Evolutionary conservation across 1,140 invertebrate genomes (phyloP).

Genomic region (Hyles vespertilio): DNA sequence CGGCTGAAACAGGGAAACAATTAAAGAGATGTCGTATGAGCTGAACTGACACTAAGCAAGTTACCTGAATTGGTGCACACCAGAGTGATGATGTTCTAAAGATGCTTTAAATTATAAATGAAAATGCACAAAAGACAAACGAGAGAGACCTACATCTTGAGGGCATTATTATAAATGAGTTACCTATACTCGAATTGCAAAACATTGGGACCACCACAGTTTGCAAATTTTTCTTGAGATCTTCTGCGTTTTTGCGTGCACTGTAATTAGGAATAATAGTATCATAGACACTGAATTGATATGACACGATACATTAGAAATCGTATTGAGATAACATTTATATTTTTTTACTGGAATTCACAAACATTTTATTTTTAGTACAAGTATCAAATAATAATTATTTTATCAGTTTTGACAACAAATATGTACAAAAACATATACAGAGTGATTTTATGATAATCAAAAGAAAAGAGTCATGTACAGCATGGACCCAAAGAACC

Average conservation of each 20-base stretch:
- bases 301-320: constrained; percentile 28
- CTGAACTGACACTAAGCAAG: constrained; percentile 53
- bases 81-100: constrained; percentile 59
- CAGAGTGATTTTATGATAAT: no score
- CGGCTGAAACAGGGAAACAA: constrained; percentile 77
- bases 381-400: no score
- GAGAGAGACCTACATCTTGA: constrained; percentile 66
- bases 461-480: no score
- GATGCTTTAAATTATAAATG: constrained; percentile 56
- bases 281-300: constrained; percentile 69
- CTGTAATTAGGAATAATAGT: constrained; percentile 80
- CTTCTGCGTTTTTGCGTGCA: constrained; percentile 94
- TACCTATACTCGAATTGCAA: constrained; percentile 89
- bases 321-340: no score
- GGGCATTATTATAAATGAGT: constrained; percentile 75
- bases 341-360: neutral
- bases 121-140: constrained; percentile 55
- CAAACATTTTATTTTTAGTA: no score
- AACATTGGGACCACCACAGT: constrained; percentile 97
- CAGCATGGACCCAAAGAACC: no score
- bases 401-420: no score
- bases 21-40: constrained; percentile 58
- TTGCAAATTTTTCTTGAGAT: constrained; percentile 94
- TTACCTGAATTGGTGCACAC: constrained; percentile 64
- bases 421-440: no score